Evolutionary conservation across 2,888 invertebrate genomes (phyloP), one percentile per base, ranked within the genome.

Genomic region (Adelphocoris suturalis): DNA sequence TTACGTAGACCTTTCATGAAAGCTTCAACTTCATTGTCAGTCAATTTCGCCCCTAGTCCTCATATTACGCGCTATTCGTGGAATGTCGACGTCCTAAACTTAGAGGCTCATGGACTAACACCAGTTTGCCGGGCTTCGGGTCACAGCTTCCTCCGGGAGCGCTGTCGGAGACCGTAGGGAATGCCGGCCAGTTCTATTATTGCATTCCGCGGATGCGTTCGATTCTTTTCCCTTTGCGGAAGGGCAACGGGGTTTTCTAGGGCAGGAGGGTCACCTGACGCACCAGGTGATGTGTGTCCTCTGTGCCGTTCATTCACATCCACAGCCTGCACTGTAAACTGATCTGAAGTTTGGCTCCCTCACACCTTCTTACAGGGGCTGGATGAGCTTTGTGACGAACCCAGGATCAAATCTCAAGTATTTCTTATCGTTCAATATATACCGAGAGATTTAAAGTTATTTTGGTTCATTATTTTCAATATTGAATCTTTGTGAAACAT

Each of bases 261-360:
- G 68, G 68, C 68, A 68, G 68, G 68, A 68, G 68, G 68, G 61
- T 61, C 61, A 68, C 23, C 68, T 68, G 68, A 23, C 19, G 68
- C 9, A 37, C 37, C 52, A 52, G 52, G 52, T 16, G 16, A 52
- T 37, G 37, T 37, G 37, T 37, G 3, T 37, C 37, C 37, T n/a
- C n/a, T 37, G 37, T 37, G 37, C 37, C 3, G 37, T 7, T 37
- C 37, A 37, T 37, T 37, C 37, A 37, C 37, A 37, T 37, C 37
- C 37, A 37, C 37, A 37, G 37, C 7, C 37, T 37, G 37, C 37
- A 37, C 7, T 37, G 37, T 37, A 2, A 37, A 37, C 37, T 37
- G 37, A 37, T 37, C 37, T 37, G 37, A 7, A 7, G 37, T 37
- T 37, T 7, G 37, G 37, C 37, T 7, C 7, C 7, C 37, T 37